Evolutionary conservation across 2,113 vertebrate species (phyloP), one percentile per base, ranked within the genome.

Genomic region (Dipodomys stephensi): DNA sequence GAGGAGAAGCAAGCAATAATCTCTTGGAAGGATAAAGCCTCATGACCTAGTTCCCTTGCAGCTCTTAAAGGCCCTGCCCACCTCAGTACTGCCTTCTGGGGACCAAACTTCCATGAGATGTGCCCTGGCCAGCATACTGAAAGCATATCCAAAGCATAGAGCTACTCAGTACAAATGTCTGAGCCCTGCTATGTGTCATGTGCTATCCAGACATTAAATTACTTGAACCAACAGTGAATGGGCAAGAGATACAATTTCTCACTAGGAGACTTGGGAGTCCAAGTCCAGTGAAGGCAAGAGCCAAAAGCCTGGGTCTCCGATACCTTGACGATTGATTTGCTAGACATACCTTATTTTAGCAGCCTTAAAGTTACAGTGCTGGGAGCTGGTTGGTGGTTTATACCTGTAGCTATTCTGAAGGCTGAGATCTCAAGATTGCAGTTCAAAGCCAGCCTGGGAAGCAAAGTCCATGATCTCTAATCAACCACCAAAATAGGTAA

Each of bases 211-310:
- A 71, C 25, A 1, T 64, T 8, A 10, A 60, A 60, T 20, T 18
- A 12, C 0, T 0, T 46, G 27, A n/a, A 16, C 9, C 8, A 12
- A n/a, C 0, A 0, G 9, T 53, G 11, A 19, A 20, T n/a, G 19
- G 67, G 30, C 28, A 2, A 25, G 44, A 65, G 32, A 65, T 80
- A 44, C 32, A 32, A 44, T 65, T 53, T 35, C 64, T 35, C 44
- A 6, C 19, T 32, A 90, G 72, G 23, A 28, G 6, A 57, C 1
- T 16, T 60, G 39, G 60, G 57, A 91, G 62, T 22, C 4, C 9
- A 68, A 49, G 44, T 76, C 73, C 67, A 81, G 32, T 62, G 28
- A 84, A 1, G 13, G 12, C 39, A 8, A 8, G 0, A 3, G 28
- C 49, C 39, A 60, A 64, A 27, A 15, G 44, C 12, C 68, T 39